These are phyloP conservation scores for Amphipoea lucens DNA, from an alignment of 2,888 invertebrate genomes.

Conservation along the genomic window DNA sequence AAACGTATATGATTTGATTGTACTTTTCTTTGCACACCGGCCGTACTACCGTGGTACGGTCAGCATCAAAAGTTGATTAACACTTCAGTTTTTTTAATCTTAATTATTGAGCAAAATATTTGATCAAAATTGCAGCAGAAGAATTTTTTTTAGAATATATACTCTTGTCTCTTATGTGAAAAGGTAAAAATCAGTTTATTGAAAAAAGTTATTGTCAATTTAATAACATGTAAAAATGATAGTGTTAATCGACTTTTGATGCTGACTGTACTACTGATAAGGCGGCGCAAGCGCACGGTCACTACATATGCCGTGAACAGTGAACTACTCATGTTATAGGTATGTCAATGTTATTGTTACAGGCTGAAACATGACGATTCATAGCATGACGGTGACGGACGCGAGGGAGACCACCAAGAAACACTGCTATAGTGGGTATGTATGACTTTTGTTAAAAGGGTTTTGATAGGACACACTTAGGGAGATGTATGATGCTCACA, in stretches of 20 bases:
- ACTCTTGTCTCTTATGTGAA: no score
- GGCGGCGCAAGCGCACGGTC: conserved; percentile 12
- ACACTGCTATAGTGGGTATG: conserved; percentile 78
- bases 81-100: no score
- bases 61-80: no score
- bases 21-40: neutral
- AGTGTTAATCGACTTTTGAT: no score
- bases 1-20: neutral
- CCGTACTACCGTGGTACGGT: no score
- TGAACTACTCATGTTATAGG: conserved; percentile 5
- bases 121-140: no score
- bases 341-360: conserved; percentile 57
- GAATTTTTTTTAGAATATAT: no score
- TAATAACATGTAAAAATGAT: no score
- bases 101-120: no score
- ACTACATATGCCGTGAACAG: neutral
- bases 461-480: neutral
- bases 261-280: conserved; percentile 46
- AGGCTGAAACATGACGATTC: conserved; percentile 80
- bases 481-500: neutral
- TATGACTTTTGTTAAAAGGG: conserved; percentile 13
- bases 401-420: conserved; percentile 74
- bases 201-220: no score
- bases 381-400: conserved; percentile 85
- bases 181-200: no score